Conservation (phyloP, 2,888 invertebrate species). For the Bembecia ichneumoniformis region DNA sequence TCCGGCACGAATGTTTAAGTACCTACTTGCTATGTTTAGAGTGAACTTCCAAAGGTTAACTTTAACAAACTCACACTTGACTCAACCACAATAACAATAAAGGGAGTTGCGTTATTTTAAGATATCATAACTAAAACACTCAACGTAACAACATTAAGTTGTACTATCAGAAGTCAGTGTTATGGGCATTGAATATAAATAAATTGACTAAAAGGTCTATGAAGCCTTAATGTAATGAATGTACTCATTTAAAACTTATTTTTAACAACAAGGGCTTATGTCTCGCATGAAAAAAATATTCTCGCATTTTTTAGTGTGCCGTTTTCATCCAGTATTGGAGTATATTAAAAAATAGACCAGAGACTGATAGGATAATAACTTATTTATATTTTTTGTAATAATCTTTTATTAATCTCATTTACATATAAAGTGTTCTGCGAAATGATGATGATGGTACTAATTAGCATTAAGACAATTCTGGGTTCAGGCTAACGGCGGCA, state of each 20-base stretch:
- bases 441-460: constrained; percentile 35
- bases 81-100: no score
- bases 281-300: no score
- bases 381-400: not conserved
- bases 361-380: no score
- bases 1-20: constrained; percentile 47
- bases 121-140: not conserved
- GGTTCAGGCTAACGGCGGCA: constrained; percentile 6
- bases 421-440: constrained; percentile 59
- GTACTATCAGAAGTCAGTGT: not conserved
- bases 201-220: no score
- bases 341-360: no score
- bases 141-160: constrained; percentile 8
- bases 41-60: constrained; percentile 31
- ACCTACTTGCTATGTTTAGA: constrained; percentile 48
- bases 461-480: constrained; percentile 32
- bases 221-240: no score
- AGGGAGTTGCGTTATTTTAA: no score
- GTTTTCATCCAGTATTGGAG: no score
- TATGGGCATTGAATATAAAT: constrained; percentile 5
- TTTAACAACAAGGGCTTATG: no score
- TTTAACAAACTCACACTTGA: constrained; percentile 14
- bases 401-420: constrained; percentile 42
- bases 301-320: no score
- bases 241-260: no score